Evolutionary conservation across 1,140 invertebrate genomes (phyloP).

Genomic region (Pygmarrhopalites habei): DNA sequence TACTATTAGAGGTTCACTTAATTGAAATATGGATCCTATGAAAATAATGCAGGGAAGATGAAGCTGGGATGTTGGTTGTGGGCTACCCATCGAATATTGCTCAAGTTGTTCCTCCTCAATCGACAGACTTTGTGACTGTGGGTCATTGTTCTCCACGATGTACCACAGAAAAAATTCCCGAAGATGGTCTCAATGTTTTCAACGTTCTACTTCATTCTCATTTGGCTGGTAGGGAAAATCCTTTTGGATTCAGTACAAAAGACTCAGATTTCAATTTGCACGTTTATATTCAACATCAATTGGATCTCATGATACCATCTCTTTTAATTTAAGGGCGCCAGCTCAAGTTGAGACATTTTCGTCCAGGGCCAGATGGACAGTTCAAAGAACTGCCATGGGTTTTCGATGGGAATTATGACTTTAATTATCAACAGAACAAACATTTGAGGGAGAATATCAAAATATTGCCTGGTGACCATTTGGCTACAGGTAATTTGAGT

Average conservation of each 20-base stretch:
- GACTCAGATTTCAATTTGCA: too few species aligned
- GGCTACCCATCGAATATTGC: background rate
- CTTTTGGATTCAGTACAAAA: too few species aligned
- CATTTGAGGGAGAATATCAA: conserved; percentile 7
- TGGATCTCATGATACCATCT: too few species aligned
- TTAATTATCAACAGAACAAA: conserved; percentile 52
- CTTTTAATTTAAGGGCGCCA: conserved; percentile 48
- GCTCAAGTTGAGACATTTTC: conserved; percentile 56
- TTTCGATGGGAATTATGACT: conserved; percentile 58
- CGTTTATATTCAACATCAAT: too few species aligned
- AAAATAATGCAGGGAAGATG: conserved; percentile 13
- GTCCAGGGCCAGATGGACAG: conserved; percentile 50
- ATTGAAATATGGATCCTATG: background rate
- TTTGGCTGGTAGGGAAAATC: conserved; percentile 13
- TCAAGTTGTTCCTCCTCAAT: conserved; percentile 21
- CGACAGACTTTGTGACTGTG: conserved; percentile 3
- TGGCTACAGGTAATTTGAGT: background rate
- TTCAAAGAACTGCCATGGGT: conserved; percentile 58
- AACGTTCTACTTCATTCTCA: conserved; percentile 26
- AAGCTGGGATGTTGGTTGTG: conserved; percentile 15
- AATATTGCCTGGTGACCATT: conserved; percentile 21
- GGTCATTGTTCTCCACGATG: conserved; percentile 21
- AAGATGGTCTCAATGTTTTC: conserved; percentile 21
- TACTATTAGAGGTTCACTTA: conserved; percentile 5
- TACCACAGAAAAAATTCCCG: conserved; percentile 13